Conservation (phyloP, 2,113 vertebrate species). For the Acanthochromis polyacanthus region DNA sequence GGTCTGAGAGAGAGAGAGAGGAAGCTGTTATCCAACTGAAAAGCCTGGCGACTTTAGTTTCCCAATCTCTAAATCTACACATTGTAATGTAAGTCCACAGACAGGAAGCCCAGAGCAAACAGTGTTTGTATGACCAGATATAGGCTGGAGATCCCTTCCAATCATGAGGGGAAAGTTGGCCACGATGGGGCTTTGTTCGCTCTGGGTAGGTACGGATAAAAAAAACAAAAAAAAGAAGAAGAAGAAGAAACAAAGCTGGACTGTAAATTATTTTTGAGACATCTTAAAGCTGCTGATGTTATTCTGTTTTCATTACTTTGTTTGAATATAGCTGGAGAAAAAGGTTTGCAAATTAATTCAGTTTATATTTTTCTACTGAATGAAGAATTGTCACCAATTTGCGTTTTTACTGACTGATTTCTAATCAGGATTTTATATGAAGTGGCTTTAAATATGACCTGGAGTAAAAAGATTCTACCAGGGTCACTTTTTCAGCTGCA, state of each 20-base stretch:
- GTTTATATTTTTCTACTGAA: neutral
- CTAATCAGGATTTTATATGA: neutral
- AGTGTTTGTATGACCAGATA: constrained; percentile 83
- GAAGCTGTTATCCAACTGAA: constrained; percentile 86
- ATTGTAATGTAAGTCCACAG: constrained; percentile 95
- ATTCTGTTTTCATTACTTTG: constrained; percentile 18
- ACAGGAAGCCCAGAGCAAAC: constrained; percentile 93
- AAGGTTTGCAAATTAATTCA: neutral
- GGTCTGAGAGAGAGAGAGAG: constrained; percentile 15
- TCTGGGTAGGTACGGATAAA: constrained; percentile 10
- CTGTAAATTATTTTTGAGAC: constrained; percentile 40
- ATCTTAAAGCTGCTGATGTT: neutral
- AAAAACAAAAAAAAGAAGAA: neutral
- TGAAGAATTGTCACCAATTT: neutral
- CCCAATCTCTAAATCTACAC: constrained; percentile 96
- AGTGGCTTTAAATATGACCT: no score
- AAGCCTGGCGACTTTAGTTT: constrained; percentile 91
- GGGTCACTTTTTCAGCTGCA: no score
- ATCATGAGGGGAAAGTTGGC: constrained; percentile 59
- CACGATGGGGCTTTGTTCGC: constrained; percentile 48
- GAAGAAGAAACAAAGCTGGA: constrained; percentile 15
- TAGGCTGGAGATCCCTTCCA: constrained; percentile 65
- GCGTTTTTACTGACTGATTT: constrained; percentile 22
- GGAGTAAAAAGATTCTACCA: no score
- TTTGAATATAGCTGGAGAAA: constrained; percentile 5